These are phyloP conservation scores for Orgyia antiqua DNA, from an alignment of 2,888 invertebrate genomes.

Conservation along the genomic window DNA sequence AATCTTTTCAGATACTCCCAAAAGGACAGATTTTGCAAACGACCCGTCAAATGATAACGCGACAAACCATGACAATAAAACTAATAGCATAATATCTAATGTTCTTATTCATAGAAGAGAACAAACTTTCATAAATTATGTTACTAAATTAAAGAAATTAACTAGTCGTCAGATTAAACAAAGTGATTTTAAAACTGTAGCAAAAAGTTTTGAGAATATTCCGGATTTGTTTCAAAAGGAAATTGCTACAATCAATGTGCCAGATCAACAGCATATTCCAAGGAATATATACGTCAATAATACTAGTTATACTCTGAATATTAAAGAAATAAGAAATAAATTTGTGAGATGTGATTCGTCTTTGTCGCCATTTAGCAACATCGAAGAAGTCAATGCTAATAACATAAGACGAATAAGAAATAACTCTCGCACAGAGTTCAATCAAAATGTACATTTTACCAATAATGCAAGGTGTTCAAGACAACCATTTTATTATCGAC, in stretches of 20 bases:
- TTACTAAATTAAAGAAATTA: conserved; percentile 33
- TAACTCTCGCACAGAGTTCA: conserved; percentile 14
- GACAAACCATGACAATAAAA: conserved; percentile 1
- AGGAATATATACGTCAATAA: conserved; percentile 48
- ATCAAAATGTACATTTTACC: conserved; percentile 15
- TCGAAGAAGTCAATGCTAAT: conserved; percentile 43
- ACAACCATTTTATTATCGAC: conserved; percentile 22
- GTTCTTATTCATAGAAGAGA: conserved; percentile 1
- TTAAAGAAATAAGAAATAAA: conserved; percentile 35
- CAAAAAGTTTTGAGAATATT: conserved; percentile 38
- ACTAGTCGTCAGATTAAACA: conserved; percentile 32
- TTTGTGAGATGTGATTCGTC: conserved; percentile 22
- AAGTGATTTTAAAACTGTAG: conserved; percentile 20
- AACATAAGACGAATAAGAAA: conserved; percentile 40
- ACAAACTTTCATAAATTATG: conserved; percentile 9
- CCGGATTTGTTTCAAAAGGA: conserved; percentile 45
- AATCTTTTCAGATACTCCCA: conserved; percentile 7
- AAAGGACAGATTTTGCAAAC: neutral
- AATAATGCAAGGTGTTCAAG: conserved; percentile 18
- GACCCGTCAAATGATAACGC: neutral
- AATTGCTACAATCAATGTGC: conserved; percentile 40
- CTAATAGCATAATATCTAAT: neutral
- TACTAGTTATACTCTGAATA: conserved; percentile 42
- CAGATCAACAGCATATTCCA: conserved; percentile 46
- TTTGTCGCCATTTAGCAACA: conserved; percentile 32